These are phyloP conservation scores for Capitulum mitella DNA, from an alignment of 2,888 invertebrate genomes.

Conservation along the genomic window DNA sequence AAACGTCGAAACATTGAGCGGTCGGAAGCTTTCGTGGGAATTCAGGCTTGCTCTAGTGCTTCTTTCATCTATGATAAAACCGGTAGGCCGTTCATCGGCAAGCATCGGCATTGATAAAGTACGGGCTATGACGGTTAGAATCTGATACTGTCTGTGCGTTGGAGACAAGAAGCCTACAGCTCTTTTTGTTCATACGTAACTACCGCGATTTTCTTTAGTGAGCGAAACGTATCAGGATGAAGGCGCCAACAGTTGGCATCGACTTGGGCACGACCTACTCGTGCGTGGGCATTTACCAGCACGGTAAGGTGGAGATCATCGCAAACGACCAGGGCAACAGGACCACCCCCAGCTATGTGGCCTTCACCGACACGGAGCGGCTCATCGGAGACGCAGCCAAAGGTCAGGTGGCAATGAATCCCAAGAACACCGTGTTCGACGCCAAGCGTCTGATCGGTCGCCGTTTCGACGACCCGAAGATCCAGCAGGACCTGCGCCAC, in stretches of 20 bases:
- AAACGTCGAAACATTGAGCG: no score
- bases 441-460: conserved; percentile 90
- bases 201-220: no score
- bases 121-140: no score
- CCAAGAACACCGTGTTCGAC: conserved; percentile 74
- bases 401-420: conserved; percentile 53
- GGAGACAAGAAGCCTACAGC: no score
- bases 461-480: conserved; percentile 76
- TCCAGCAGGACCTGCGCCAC: conserved; percentile 88
- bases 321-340: conserved; percentile 52
- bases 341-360: conserved; percentile 44
- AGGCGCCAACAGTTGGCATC: conserved; percentile 45
- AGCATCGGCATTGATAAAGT: no score
- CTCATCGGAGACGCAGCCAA: conserved; percentile 30
- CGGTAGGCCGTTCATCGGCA: no score
- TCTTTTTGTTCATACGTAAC: no score
- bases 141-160: no score
- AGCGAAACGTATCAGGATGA: no score
- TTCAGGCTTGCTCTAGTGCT: no score
- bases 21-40: no score
- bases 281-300: conserved; percentile 43
- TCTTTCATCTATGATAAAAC: no score
- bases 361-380: conserved; percentile 42
- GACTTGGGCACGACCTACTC: conserved; percentile 50
- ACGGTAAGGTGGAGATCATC: conserved; percentile 44